Percentiles rank a stretch among this genome's conserved stretches.
Conservation (phyloP, 2,797 vertebrate genomes). For the Thamnophis elegans region DNA sequence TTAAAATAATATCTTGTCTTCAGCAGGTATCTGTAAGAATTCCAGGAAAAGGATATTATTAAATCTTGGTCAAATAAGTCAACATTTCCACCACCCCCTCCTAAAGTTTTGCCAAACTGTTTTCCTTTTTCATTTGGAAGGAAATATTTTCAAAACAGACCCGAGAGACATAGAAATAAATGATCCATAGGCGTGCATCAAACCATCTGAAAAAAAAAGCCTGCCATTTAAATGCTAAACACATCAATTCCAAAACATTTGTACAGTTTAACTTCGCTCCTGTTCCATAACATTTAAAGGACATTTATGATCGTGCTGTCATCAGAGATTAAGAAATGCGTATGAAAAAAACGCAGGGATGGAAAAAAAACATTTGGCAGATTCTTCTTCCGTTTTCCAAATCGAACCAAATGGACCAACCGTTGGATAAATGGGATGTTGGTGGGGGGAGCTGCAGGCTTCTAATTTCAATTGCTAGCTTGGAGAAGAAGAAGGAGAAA, state of each 20-base stretch:
- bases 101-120: neutral
- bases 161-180: neutral
- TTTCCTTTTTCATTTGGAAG: neutral
- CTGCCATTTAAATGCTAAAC: neutral
- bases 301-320: neutral
- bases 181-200: neutral
- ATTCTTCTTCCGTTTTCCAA: neutral
- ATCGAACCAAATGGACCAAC: neutral
- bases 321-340: neutral
- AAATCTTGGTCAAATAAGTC: neutral
- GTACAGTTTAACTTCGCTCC: neutral
- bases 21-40: neutral
- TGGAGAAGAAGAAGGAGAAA: neutral
- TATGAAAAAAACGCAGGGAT: neutral
- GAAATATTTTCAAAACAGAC: neutral
- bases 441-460: neutral
- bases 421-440: neutral
- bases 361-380: neutral
- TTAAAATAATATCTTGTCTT: neutral
- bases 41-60: neutral
- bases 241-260: neutral
- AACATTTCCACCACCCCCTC: neutral
- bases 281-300: neutral
- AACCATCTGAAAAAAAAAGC: neutral
- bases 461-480: neutral